phyloP scores from a whole-genome alignment of 2,113 vertebrate genomes.

The Neolamprologus modestus region DNA sequence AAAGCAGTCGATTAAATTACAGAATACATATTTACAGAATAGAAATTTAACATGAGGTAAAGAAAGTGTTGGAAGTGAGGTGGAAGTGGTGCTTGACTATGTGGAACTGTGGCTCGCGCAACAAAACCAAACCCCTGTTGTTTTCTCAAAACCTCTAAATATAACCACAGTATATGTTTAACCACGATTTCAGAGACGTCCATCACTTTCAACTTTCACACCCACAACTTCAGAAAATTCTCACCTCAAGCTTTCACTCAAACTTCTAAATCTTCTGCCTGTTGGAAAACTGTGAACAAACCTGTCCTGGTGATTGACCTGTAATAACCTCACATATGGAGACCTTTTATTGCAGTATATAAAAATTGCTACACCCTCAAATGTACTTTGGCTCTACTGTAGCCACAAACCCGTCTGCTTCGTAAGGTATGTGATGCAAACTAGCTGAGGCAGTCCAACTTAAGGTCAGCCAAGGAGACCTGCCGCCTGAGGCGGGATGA shows the following conservation, averaged over 20 bases:
- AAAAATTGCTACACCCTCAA: neutral
- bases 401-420: conserved; percentile 14
- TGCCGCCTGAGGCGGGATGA: conserved; percentile 25
- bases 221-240: neutral
- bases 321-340: neutral
- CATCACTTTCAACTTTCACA: neutral
- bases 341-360: neutral
- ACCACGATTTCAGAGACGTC: neutral
- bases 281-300: neutral
- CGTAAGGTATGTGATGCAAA: conserved; percentile 44
- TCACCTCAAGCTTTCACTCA: neutral
- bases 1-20: neutral
- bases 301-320: neutral
- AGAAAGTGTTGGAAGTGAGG: neutral
- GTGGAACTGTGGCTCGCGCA: accelerated
- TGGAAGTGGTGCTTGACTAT: neutral
- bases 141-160: neutral
- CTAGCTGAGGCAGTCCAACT: conserved; percentile 37
- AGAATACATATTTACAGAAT: neutral
- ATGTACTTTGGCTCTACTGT: neutral
- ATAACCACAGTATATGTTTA: neutral
- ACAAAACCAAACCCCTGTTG: neutral
- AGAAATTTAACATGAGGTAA: neutral
- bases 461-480: conserved; percentile 53
- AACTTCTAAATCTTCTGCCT: neutral